phyloP scores from a whole-genome alignment of 2,888 invertebrate species.

The Parnassius orleans region DNA sequence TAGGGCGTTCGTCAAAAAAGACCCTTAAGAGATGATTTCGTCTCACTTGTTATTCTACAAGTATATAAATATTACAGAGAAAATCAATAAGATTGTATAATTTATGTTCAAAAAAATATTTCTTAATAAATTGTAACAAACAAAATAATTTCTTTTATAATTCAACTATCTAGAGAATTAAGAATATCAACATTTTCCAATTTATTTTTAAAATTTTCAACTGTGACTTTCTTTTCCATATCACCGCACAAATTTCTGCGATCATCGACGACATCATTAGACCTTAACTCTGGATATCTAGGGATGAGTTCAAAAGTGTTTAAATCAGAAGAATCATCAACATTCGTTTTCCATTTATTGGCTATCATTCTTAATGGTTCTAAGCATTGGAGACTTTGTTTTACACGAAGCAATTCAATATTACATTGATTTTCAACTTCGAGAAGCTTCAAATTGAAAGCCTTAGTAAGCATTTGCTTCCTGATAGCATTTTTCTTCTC shows the following conservation, averaged over 20 bases:
- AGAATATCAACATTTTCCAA: background rate
- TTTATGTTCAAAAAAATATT: too few relatives aligned
- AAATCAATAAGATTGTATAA: too few relatives aligned
- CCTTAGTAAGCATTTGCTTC: slow-evolving; percentile 73
- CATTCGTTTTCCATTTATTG: slow-evolving; percentile 59
- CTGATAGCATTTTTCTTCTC: slow-evolving; percentile 73
- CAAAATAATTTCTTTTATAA: background rate
- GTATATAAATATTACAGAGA: too few relatives aligned
- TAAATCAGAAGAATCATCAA: slow-evolving; percentile 49
- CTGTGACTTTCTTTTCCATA: slow-evolving; percentile 31
- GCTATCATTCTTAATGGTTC: slow-evolving; percentile 68
- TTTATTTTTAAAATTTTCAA: slow-evolving; percentile 30
- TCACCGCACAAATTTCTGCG: slow-evolving; percentile 41
- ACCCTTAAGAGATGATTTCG: too few relatives aligned
- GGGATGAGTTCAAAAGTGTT: slow-evolving; percentile 62
- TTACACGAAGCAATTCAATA: slow-evolving; percentile 66
- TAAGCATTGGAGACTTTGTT: slow-evolving; percentile 71
- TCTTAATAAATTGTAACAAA: background rate
- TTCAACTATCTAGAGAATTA: background rate
- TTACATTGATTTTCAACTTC: slow-evolving; percentile 77
- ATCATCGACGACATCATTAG: slow-evolving; percentile 46
- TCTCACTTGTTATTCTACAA: too few relatives aligned
- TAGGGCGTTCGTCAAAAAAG: too few relatives aligned
- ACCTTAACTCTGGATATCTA: slow-evolving; percentile 56
- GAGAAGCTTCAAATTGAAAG: slow-evolving; percentile 63